These are phyloP conservation scores for Rissa tridactyla DNA, from an alignment of 2,113 vertebrate species.

Conservation along the genomic window DNA sequence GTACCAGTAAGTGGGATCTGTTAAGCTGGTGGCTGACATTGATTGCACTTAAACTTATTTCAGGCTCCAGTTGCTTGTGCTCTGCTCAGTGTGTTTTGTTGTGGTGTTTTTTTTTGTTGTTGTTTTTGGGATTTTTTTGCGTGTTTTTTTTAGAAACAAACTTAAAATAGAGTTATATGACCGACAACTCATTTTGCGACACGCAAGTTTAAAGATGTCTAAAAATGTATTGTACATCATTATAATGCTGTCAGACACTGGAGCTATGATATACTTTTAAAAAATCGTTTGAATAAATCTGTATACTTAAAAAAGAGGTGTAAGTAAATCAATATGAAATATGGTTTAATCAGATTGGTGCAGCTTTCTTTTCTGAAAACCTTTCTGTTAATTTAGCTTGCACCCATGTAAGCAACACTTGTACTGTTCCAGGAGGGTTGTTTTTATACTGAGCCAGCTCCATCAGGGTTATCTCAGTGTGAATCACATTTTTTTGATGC, in stretches of 20 bases:
- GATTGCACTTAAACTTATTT: not conserved
- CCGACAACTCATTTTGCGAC: not conserved
- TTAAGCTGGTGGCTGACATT: not conserved
- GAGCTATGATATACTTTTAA: not conserved
- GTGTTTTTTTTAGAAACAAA: not conserved
- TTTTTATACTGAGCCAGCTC: not conserved
- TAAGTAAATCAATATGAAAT: not conserved
- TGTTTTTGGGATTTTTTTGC: not conserved
- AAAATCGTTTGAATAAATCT: not conserved
- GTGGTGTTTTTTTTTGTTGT: accelerated
- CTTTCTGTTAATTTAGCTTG: not conserved
- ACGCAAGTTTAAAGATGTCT: not conserved
- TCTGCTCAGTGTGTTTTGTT: not conserved
- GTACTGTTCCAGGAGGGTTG: not conserved
- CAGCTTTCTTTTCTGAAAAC: not conserved
- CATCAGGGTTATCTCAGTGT: not conserved
- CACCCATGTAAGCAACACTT: accelerated
- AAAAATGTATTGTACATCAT: not conserved
- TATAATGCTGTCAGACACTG: not conserved
- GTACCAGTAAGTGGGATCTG: not conserved
- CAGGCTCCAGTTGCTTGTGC: not conserved
- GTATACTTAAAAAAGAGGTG: not conserved
- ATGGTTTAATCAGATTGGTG: not conserved
- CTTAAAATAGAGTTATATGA: not conserved
- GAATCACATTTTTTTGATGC: not conserved